Conservation (phyloP, 2,888 invertebrate species). For the Apoda limacodes region DNA sequence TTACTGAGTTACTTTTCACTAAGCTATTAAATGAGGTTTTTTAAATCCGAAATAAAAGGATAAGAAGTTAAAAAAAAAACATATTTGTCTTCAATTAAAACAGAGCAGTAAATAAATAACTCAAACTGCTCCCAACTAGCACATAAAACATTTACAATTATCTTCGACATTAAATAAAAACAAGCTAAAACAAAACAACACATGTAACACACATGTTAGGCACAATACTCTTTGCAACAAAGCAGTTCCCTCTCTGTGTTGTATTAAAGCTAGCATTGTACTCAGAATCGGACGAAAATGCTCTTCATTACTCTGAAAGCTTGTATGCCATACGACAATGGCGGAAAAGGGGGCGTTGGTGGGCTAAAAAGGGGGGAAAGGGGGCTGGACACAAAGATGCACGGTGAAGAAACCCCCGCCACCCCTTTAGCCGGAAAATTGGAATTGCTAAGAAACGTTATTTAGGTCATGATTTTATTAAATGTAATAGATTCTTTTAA, state of each 20-base stretch:
- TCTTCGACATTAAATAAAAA: conserved; percentile 45
- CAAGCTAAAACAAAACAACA: conserved; percentile 31
- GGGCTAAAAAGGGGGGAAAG: conserved; percentile 19
- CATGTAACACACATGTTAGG: conserved; percentile 49
- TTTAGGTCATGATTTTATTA: conserved; percentile 69
- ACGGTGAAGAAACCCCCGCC: conserved; percentile 49
- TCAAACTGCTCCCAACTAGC: too few relatives aligned
- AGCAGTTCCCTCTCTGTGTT: conserved; percentile 61
- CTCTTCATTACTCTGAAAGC: conserved; percentile 72
- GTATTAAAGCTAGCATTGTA: conserved; percentile 65
- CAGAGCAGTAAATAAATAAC: too few relatives aligned
- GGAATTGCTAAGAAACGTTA: conserved; percentile 65
- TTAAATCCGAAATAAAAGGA: too few relatives aligned
- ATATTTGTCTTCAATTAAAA: too few relatives aligned
- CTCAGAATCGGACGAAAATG: conserved; percentile 69
- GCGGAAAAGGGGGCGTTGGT: conserved; percentile 33
- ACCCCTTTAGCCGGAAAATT: conserved; percentile 67
- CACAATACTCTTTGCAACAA: conserved; percentile 54
- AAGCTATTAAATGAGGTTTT: too few relatives aligned
- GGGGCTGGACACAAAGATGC: conserved; percentile 51
- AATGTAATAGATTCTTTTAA: conserved; percentile 44
- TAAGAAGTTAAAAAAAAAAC: too few relatives aligned
- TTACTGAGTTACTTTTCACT: too few relatives aligned
- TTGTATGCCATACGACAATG: conserved; percentile 67
- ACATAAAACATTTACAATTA: too few relatives aligned